phyloP scores from a whole-genome alignment of 2,797 vertebrate genomes.

The Rhyacichthys aspro region DNA sequence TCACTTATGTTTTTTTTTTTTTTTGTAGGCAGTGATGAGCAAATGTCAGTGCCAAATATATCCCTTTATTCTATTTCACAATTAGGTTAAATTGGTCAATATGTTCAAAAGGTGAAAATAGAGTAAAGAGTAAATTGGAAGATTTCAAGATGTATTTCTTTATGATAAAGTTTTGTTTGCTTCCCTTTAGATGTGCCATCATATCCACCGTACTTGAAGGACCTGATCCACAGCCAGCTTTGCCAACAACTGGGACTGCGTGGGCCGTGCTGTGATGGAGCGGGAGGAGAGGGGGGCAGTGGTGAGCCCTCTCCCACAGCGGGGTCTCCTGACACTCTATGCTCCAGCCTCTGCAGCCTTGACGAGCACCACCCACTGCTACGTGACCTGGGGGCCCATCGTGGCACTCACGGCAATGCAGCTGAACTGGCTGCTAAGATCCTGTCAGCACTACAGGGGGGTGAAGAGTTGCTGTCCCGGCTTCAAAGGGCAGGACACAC shows the following conservation, averaged over 20 bases:
- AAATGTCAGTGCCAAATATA: too few relatives aligned
- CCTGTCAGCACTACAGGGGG: slow-evolving; percentile 85
- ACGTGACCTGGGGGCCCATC: slow-evolving; percentile 80
- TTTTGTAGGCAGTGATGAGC: too few relatives aligned
- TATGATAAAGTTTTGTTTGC: slow-evolving; percentile 31
- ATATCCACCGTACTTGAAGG: slow-evolving; percentile 86
- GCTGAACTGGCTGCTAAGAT: slow-evolving; percentile 91
- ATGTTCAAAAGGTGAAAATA: too few relatives aligned
- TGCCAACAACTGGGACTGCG: slow-evolving; percentile 84
- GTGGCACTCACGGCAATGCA: slow-evolving; percentile 39
- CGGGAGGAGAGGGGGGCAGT: slow-evolving; percentile 81
- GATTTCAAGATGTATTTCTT: too few relatives aligned
- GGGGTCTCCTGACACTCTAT: slow-evolving; percentile 91
- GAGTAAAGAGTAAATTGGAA: too few relatives aligned
- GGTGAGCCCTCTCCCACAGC: slow-evolving; percentile 87
- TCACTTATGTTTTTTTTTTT: too few relatives aligned
- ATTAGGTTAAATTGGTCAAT: too few relatives aligned
- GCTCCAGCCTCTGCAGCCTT: slow-evolving; percentile 96
- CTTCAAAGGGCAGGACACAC: slow-evolving; percentile 80
- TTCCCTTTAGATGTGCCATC: slow-evolving; percentile 72
- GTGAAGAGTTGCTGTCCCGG: slow-evolving; percentile 86
- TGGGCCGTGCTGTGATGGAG: slow-evolving; percentile 66
- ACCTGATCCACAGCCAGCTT: slow-evolving; percentile 89
- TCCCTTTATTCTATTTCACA: too few relatives aligned
- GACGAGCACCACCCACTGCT: slow-evolving; percentile 87